Evolutionary conservation across 2,888 invertebrate species (phyloP).

Genomic region (Agrotis ipsilon): DNA sequence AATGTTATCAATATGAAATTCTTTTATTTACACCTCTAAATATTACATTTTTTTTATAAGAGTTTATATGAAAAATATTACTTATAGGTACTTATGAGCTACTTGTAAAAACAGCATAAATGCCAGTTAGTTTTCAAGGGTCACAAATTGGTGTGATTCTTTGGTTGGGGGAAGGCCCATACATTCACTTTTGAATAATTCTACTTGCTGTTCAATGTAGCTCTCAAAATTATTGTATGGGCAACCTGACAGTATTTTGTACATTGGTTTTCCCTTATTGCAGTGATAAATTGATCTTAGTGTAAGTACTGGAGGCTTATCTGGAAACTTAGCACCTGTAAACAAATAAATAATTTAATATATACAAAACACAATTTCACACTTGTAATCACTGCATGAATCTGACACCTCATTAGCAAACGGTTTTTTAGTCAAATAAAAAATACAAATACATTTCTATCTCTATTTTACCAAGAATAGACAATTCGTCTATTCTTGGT

Average conservation of each 20-base stretch:
- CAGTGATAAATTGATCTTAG: constrained; percentile 91
- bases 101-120: constrained; percentile 8
- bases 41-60: constrained; percentile 2
- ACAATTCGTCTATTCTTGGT: too few species aligned
- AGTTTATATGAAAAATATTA: neutral
- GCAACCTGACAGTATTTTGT: constrained; percentile 82
- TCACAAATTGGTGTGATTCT: constrained; percentile 74
- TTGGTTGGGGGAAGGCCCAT: constrained; percentile 74
- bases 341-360: neutral
- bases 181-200: constrained; percentile 88
- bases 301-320: constrained; percentile 88
- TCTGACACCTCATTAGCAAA: too few species aligned
- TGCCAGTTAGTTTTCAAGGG: constrained; percentile 73
- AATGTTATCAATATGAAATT: constrained; percentile 23
- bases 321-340: constrained; percentile 89
- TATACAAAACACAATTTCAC: too few species aligned
- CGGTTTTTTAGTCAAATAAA: too few species aligned
- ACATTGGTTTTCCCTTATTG: constrained; percentile 85
- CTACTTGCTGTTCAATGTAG: constrained; percentile 88
- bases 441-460: too few species aligned
- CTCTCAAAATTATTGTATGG: constrained; percentile 87
- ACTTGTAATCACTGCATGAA: too few species aligned
- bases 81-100: neutral
- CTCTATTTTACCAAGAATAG: too few species aligned
- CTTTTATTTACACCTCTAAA: constrained; percentile 47